These are phyloP conservation scores for Anas acuta DNA, from an alignment of 2,797 vertebrate species.

Conservation along the genomic window DNA sequence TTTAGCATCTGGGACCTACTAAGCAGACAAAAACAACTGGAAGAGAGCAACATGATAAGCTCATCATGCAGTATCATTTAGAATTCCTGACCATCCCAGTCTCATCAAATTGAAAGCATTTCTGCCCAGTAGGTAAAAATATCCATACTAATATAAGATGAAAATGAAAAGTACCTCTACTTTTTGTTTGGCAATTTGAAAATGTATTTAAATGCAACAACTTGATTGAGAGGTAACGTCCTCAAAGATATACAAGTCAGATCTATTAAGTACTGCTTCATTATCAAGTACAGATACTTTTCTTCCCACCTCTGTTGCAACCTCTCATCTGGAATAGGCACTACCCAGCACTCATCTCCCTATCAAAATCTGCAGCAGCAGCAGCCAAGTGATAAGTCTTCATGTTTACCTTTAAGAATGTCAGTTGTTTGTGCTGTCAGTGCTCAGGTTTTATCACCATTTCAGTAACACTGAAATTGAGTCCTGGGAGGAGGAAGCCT, in stretches of 20 bases:
- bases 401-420: slow-evolving; percentile 23
- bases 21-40: not conserved
- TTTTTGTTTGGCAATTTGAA: not conserved
- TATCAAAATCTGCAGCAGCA: not conserved
- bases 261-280: not conserved
- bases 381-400: not conserved
- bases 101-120: not conserved
- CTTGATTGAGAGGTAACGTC: not conserved
- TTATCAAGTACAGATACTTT: not conserved
- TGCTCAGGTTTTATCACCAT: not conserved
- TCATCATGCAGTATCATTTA: not conserved
- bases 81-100: not conserved
- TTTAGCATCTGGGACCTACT: not conserved
- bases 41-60: not conserved
- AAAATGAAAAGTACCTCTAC: not conserved
- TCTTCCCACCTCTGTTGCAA: not conserved
- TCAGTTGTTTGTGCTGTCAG: not conserved
- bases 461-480: not conserved
- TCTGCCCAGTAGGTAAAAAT: not conserved
- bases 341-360: not conserved
- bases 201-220: not conserved
- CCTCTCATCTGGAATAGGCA: not conserved
- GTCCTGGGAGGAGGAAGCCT: not conserved
- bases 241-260: not conserved
- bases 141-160: not conserved